Base-by-base conservation (phyloP, 2,888 invertebrate species). In the Papilio elwesi region DNA sequence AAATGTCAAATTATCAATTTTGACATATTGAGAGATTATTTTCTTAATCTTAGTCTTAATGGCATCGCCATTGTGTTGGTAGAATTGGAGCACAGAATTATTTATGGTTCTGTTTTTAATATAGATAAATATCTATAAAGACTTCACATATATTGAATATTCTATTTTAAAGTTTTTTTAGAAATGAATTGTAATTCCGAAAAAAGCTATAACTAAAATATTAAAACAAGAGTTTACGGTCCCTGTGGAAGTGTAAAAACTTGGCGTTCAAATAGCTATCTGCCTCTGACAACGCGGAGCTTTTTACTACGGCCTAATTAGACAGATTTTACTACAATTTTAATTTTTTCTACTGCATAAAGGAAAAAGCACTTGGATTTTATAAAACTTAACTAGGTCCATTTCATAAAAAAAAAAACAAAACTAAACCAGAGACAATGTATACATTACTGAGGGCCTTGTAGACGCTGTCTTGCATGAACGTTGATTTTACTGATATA, bases 201-300 rank as follows among this genome's bases (percentile, higher is more conserved):
- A 59, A n/a, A 66, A 49, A 57, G 43, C 66, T 59, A 59, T 49
- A 63, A 63, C 63, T 68, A 15, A 68, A 68, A 67, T 62, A 70
- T 70, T 70, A 63, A n/a, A 55, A 13, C 43, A 11, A 53, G 48
- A 70, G 47, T 72, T 72, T 72, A 64, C 53, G 52, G 62, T 68
- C 72, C 72, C 72, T 16, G 16, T 55, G 72, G 72, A 49, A 64
- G 68, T 12, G 68, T 72, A 64, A 49, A 69, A 63, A 63, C 63
- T 68, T 63, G 68, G 53, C 63, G 47, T 68, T 68, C 43, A 53
- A 68, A 68, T 68, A 55, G 52, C 51, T 72, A 72, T 72, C 72
- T 49, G 63, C 63, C 53, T 68, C 48, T 6, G 43, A 43, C 13
- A 38, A 13, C 12, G 48, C 62, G 63, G 59, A 16, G 36, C 53